A percentile compares a stretch with the other conserved stretches of the same genome.
Conservation (phyloP, 2,113 vertebrate species). For the Rousettus leschenaultii region DNA sequence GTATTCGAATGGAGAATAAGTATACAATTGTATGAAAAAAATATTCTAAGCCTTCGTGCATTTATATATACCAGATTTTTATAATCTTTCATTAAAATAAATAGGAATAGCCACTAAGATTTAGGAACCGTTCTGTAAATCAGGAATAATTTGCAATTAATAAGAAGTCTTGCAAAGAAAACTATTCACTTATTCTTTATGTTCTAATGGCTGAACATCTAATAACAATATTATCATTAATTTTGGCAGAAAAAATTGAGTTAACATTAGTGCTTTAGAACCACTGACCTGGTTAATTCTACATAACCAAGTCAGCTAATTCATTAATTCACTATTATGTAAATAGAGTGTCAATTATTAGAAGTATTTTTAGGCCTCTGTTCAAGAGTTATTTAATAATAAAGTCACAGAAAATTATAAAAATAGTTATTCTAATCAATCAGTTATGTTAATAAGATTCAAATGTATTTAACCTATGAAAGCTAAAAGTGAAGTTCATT, state of each 20-base stretch:
- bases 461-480: neutral
- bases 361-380: neutral
- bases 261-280: neutral
- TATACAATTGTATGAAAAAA: neutral
- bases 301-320: neutral
- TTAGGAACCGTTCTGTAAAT: neutral
- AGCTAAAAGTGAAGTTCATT: neutral
- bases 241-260: neutral
- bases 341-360: neutral
- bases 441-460: neutral
- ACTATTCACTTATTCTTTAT: neutral
- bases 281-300: neutral
- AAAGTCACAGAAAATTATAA: neutral
- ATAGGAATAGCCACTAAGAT: neutral
- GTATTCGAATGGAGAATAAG: neutral
- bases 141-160: neutral
- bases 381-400: neutral
- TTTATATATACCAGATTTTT: neutral
- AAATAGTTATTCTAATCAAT: neutral
- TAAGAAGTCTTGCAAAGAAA: neutral
- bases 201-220: neutral
- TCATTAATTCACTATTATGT: neutral
- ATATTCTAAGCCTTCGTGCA: neutral
- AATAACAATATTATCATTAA: neutral
- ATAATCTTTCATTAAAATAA: neutral